phyloP scores from a whole-genome alignment of 2,797 vertebrate species.

The Melanotaenia pygmaea region DNA sequence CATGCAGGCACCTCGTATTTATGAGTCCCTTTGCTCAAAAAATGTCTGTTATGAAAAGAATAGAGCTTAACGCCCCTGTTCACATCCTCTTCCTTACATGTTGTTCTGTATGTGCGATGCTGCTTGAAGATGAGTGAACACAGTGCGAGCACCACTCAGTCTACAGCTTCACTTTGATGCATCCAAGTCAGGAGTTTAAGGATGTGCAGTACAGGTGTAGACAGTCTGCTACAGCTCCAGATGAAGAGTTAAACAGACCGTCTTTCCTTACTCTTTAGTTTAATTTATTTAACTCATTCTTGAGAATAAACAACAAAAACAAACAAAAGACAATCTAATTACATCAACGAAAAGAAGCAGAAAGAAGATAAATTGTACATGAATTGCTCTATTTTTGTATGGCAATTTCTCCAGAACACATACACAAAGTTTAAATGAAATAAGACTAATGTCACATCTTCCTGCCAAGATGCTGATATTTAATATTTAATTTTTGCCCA shows the following conservation, averaged over 20 bases:
- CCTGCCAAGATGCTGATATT: no score
- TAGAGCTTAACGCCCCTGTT: neutral
- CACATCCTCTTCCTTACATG: slow-evolving; percentile 3
- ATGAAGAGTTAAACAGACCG: slow-evolving; percentile 49
- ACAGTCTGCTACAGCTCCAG: slow-evolving; percentile 26
- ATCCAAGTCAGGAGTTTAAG: slow-evolving; percentile 45
- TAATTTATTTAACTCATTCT: no score
- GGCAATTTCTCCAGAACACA: no score
- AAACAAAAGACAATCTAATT: no score
- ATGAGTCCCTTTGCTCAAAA: slow-evolving; percentile 16
- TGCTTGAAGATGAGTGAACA: slow-evolving; percentile 22
- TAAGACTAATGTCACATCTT: no score
- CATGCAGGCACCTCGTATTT: slow-evolving; percentile 21
- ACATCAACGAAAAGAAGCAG: no score
- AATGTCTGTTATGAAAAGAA: slow-evolving; percentile 25
- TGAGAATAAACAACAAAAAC: no score
- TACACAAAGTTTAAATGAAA: no score
- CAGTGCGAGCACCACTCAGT: slow-evolving; percentile 13
- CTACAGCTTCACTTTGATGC: slow-evolving; percentile 28
- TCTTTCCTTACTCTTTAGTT: slow-evolving; percentile 9
- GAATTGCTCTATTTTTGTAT: neutral
- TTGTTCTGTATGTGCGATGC: neutral
- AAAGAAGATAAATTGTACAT: neutral
- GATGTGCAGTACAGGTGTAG: slow-evolving; percentile 42
- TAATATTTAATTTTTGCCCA: no score